Evolutionary conservation across 2,797 vertebrate species (phyloP).

Genomic region (Myotis myotis): DNA sequence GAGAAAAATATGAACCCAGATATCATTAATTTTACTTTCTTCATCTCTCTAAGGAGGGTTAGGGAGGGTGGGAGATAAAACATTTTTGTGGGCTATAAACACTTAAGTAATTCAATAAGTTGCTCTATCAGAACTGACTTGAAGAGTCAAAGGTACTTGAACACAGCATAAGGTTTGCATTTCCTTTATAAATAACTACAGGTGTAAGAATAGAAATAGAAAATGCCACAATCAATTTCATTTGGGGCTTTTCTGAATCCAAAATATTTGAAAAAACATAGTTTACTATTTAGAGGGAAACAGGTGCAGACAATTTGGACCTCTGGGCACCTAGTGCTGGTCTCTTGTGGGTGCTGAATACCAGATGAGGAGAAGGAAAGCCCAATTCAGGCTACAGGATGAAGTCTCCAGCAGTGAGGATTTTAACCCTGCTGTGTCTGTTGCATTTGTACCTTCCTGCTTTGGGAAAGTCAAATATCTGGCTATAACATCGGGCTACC

Average conservation of each 20-base stretch:
- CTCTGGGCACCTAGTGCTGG: neutral
- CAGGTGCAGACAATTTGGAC: neutral
- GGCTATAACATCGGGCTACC: neutral
- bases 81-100: conserved; percentile 7
- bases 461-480: neutral
- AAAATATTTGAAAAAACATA: conserved; percentile 39
- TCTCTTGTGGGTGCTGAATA: neutral
- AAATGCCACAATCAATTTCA: conserved; percentile 9
- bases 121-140: conserved; percentile 36
- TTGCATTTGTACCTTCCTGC: neutral
- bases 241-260: neutral
- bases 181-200: conserved; percentile 39
- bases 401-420: neutral
- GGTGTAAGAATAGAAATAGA: conserved; percentile 38
- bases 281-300: neutral
- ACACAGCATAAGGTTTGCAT: neutral
- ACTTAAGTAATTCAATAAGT: conserved; percentile 5
- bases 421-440: neutral
- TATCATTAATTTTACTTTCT: conserved; percentile 41
- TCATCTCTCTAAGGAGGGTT: neutral
- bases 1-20: neutral
- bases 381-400: neutral
- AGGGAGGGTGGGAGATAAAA: neutral
- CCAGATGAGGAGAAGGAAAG: neutral
- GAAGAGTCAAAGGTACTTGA: neutral